Evolutionary conservation across 2,113 vertebrate species (phyloP).

Genomic region (Oplegnathus fasciatus): DNA sequence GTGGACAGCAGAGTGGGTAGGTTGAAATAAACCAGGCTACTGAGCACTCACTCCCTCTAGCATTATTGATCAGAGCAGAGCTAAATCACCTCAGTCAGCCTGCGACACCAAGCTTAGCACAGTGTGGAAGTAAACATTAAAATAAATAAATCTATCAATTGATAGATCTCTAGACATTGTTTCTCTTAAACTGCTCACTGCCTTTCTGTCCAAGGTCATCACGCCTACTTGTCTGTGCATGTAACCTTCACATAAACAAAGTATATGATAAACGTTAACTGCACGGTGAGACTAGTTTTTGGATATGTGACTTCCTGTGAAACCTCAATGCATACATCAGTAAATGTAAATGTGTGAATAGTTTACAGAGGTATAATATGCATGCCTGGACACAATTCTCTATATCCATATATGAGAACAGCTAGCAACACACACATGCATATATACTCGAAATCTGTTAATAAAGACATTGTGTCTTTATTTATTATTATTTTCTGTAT

Average conservation of each 20-base stretch:
- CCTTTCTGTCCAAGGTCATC: not conserved
- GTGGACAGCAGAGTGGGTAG: slow-evolving; percentile 27
- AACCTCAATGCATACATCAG: not conserved
- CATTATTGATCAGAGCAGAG: slow-evolving; percentile 32
- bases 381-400: not conserved
- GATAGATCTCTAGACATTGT: too few relatives aligned
- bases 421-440: not conserved
- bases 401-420: not conserved
- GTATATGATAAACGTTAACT: not conserved
- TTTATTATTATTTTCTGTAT: not conserved
- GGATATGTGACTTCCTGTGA: not conserved
- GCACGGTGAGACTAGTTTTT: too few relatives aligned
- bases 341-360: not conserved
- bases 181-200: not conserved
- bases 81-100: slow-evolving; percentile 23
- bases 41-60: slow-evolving; percentile 24
- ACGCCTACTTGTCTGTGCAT: not conserved
- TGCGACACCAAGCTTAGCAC: slow-evolving; percentile 11
- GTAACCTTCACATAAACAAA: not conserved
- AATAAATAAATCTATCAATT: not conserved
- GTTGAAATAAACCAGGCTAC: slow-evolving; percentile 53
- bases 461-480: not conserved
- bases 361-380: not conserved
- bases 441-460: not conserved
- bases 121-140: not conserved